Percentiles rank a stretch among this genome's conserved stretches.
These are phyloP conservation scores for Onychorhynchus coronatus DNA, from an alignment of 2,113 vertebrate species.

Conservation along the genomic window DNA sequence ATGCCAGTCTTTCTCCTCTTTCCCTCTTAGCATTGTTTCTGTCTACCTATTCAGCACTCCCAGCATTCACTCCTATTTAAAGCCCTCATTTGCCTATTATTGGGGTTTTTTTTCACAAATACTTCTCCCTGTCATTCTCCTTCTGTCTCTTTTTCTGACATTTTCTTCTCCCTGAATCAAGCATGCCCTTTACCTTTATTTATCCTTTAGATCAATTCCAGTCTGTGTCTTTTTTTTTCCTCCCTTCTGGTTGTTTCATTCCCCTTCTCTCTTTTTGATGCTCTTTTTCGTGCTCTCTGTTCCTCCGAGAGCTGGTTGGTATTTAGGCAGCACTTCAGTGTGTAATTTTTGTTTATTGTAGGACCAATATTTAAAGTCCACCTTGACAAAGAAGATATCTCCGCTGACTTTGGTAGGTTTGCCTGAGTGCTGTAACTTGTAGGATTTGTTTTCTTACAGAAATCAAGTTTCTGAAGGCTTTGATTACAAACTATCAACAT, in stretches of 20 bases:
- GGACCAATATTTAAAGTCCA: neutral
- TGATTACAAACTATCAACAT: neutral
- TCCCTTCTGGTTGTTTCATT: neutral
- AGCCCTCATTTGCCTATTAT: neutral
- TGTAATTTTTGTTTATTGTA: neutral
- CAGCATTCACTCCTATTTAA: neutral
- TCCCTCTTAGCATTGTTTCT: neutral
- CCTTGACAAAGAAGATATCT: neutral
- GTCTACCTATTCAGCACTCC: neutral
- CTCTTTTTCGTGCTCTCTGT: neutral
- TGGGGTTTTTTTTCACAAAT: neutral
- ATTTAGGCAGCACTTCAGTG: neutral
- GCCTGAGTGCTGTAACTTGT: neutral
- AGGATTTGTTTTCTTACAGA: neutral
- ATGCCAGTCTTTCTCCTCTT: neutral
- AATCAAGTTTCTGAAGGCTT: neutral
- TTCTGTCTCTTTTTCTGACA: neutral
- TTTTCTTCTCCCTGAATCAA: neutral
- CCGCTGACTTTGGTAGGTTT: neutral
- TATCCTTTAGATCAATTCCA: constrained; percentile 16
- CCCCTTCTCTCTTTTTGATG: neutral
- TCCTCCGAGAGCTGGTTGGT: neutral
- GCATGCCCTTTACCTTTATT: constrained; percentile 28
- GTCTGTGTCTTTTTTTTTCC: neutral
- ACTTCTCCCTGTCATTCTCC: neutral